Conservation (phyloP, 2,797 vertebrate species). For the Clamator glandarius region DNA sequence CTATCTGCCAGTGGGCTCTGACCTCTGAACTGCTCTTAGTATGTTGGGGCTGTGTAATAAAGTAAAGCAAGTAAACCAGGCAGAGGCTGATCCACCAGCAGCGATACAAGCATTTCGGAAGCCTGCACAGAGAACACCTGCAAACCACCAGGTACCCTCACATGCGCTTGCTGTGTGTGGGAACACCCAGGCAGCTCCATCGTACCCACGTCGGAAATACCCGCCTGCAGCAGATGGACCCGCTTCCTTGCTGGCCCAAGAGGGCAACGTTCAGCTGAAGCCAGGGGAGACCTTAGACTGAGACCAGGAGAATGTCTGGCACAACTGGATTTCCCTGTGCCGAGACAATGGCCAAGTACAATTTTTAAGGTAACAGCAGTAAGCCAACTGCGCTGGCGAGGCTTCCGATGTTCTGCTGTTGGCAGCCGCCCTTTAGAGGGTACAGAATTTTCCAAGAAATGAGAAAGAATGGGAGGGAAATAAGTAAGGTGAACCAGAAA, state of each 20-base stretch:
- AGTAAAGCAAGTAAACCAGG: not conserved
- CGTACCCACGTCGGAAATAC: not conserved
- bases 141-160: not conserved
- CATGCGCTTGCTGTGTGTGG: not conserved
- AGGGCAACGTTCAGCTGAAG: not conserved
- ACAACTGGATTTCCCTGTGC: not conserved
- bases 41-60: not conserved
- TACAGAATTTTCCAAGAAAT: not conserved
- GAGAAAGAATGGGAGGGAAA: not conserved
- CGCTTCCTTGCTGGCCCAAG: not conserved
- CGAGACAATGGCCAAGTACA: not conserved
- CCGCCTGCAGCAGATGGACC: not conserved
- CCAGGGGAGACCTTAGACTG: not conserved
- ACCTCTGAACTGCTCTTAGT: not conserved
- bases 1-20: not conserved
- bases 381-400: not conserved
- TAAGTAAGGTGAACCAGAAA: not conserved
- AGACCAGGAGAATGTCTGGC: not conserved
- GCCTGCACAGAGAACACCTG: not conserved
- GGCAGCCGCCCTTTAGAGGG: not conserved
- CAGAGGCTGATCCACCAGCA: not conserved
- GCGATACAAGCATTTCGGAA: not conserved
- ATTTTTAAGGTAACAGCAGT: not conserved
- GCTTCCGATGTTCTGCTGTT: not conserved
- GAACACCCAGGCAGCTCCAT: not conserved